These are phyloP conservation scores for Eupithecia subfuscata DNA, from an alignment of 2,888 invertebrate species.

Conservation along the genomic window DNA sequence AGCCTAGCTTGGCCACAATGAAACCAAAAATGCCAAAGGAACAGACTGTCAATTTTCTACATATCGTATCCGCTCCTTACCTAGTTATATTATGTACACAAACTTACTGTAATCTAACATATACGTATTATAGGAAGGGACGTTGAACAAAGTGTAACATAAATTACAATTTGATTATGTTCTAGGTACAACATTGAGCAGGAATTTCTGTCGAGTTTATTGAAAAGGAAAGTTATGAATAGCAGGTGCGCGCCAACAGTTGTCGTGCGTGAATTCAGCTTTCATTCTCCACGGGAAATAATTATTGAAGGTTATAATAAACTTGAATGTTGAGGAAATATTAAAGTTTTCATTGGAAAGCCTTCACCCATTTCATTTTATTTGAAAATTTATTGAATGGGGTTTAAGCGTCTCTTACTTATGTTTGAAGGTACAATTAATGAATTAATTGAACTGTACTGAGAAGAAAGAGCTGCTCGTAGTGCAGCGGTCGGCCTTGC, in stretches of 20 bases:
- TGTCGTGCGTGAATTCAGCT: conserved; percentile 58
- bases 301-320: conserved; percentile 56
- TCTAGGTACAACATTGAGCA: conserved; percentile 45
- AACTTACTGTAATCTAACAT: not conserved
- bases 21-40: too few species aligned
- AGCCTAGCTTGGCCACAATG: too few species aligned
- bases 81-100: not conserved
- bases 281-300: conserved; percentile 60
- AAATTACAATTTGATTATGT: conserved; percentile 52
- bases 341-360: not conserved
- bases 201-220: conserved; percentile 59
- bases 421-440: not conserved
- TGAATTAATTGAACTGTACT: too few species aligned
- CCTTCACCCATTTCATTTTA: not conserved
- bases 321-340: conserved; percentile 38
- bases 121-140: not conserved
- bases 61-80: not conserved
- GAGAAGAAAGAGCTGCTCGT: too few species aligned
- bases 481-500: too few species aligned
- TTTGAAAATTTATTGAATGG: not conserved
- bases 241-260: conserved; percentile 63
- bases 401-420: not conserved
- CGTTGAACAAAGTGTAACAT: conserved; percentile 41
- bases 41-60: not conserved
- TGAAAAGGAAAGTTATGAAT: conserved; percentile 70